Evolutionary conservation across 1,140 invertebrate genomes (phyloP), one percentile per base, ranked within the genome.

Genomic region (Elymnias hypermnestra): DNA sequence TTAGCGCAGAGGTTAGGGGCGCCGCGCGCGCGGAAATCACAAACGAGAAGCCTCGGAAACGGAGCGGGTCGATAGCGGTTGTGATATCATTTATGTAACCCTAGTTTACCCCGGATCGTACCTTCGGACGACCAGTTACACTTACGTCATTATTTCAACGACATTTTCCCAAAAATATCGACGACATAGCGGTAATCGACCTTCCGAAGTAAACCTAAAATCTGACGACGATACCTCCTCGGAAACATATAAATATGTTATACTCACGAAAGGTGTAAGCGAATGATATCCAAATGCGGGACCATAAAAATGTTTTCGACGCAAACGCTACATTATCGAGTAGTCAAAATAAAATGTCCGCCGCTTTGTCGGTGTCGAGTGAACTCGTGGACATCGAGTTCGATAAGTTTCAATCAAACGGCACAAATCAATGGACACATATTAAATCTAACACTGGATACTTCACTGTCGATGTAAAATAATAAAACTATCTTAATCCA

Each of bases 311-410:
- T 83, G 68, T 83, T 83, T 83, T 82, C 82, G 71, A 86, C 72
- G 74, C 82, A 83, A 83, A 78, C 77, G 83, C 84, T 87, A 87
- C 84, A 87, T 87, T 83, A 83, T 87, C 82, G 79, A 85, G 77
- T 85, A 86, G 81, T 86, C 81, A 84, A 87, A 86, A 87, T 87
- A 87, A 87, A 85, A 87, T 87, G 84, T 87, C 84, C 83, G 84
- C 84, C 84, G 84, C 84, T 86, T 83, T 84, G 84, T 85, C 84
- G 83, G 82, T 83, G 72, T 76, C 81, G 74, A 85, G 66, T 83
- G 81, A 85, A 85, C 82, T 85, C 79, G 83, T 85, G 79, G 84
- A 85, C 78, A 85, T 77, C 72, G 72, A 78, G 72, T 72, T 72
- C 72, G 70, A 83, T 77, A 79, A 78, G 58, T 77, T 77, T 74